These are phyloP conservation scores for Seira ritae DNA, from an alignment of 2,888 invertebrate species.

Conservation along the genomic window DNA sequence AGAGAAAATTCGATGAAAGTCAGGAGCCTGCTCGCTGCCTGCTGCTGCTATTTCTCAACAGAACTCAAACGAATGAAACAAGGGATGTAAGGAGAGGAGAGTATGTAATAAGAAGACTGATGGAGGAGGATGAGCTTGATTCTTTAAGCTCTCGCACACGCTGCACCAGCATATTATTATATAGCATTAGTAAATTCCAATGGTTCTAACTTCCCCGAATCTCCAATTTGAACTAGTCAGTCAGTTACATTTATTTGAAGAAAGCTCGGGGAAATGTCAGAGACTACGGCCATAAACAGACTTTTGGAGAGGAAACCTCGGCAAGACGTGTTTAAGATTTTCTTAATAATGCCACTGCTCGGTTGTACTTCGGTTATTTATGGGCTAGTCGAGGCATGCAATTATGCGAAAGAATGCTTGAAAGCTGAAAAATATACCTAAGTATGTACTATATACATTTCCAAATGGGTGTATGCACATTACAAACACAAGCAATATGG, in stretches of 20 bases:
- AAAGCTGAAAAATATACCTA: slow-evolving; percentile 66
- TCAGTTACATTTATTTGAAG: slow-evolving; percentile 21
- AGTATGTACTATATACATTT: slow-evolving; percentile 46
- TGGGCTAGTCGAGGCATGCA: slow-evolving; percentile 74
- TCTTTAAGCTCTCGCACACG: neutral
- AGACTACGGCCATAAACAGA: slow-evolving; percentile 38
- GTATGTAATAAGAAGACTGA: neutral
- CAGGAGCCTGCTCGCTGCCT: no score
- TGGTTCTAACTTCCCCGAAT: slow-evolving; percentile 30
- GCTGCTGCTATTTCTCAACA: no score
- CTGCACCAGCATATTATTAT: neutral
- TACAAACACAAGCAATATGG: slow-evolving; percentile 17
- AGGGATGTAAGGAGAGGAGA: neutral
- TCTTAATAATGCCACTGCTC: slow-evolving; percentile 73
- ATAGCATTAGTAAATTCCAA: slow-evolving; percentile 34
- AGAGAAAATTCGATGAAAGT: slow-evolving; percentile 8
- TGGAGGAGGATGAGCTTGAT: slow-evolving; percentile 11
- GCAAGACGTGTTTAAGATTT: slow-evolving; percentile 73
- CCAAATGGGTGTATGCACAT: slow-evolving; percentile 25
- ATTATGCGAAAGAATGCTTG: slow-evolving; percentile 74
- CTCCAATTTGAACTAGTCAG: slow-evolving; percentile 21
- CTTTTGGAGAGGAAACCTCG: slow-evolving; percentile 69
- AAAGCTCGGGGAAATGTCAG: slow-evolving; percentile 45
- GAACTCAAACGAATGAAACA: neutral
- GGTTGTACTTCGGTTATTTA: slow-evolving; percentile 72